A percentile compares a stretch with the other conserved stretches of the same genome.
Conservation (phyloP, 2,888 invertebrate genomes). For the Spisula solida region DNA sequence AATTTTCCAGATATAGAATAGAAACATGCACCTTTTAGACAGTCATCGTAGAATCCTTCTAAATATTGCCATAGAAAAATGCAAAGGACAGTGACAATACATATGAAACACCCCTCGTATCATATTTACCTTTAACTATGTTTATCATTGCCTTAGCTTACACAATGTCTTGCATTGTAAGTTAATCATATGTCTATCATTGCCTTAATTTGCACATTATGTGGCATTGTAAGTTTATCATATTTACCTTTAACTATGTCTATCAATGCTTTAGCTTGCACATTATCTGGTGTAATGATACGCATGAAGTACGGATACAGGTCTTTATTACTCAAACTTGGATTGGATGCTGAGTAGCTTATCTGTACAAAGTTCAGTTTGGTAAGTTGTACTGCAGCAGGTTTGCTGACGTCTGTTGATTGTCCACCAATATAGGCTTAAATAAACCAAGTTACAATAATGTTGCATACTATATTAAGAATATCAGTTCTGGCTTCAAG, state of each 20-base stretch:
- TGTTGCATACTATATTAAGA: no score
- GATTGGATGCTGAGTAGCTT: slow-evolving; percentile 48
- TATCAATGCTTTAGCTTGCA: slow-evolving; percentile 55
- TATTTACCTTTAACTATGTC: slow-evolving; percentile 44
- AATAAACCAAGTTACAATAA: not conserved
- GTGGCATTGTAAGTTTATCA: no score
- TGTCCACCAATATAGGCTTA: slow-evolving; percentile 59
- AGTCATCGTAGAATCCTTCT: no score
- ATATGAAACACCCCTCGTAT: no score
- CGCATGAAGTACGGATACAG: slow-evolving; percentile 58
- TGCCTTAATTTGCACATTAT: no score
- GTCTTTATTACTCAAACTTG: slow-evolving; percentile 40
- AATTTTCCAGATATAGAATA: no score
- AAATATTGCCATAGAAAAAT: no score
- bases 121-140: slow-evolving; percentile 41
- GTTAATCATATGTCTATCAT: no score
- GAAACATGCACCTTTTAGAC: no score
- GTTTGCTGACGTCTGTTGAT: slow-evolving; percentile 35
- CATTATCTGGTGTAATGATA: slow-evolving; percentile 53
- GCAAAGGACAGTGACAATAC: no score
- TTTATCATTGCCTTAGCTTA: slow-evolving; percentile 55
- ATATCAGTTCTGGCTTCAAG: no score
- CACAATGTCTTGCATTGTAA: no score
- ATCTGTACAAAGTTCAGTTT: slow-evolving; percentile 32
- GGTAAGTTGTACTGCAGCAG: slow-evolving; percentile 44